A percentile compares a stretch with the other conserved stretches of the same genome.
These are phyloP conservation scores for Azorinus chamasolen DNA, from an alignment of 2,888 invertebrate species.

Conservation along the genomic window DNA sequence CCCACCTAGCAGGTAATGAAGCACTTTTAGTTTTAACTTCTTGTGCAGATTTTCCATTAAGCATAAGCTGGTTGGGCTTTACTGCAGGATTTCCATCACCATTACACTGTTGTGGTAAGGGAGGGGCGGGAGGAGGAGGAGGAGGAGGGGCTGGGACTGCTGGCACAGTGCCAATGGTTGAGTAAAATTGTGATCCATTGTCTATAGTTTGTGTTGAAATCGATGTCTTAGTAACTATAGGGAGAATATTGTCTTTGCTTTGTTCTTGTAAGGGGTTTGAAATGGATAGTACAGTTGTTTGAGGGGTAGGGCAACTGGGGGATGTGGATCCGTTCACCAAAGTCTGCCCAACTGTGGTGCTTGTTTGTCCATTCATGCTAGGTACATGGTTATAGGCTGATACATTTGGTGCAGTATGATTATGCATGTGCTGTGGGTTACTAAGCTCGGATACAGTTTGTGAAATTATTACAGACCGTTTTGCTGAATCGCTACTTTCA, in stretches of 20 bases:
- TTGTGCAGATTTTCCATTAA: slow-evolving; percentile 3
- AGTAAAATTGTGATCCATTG: not conserved
- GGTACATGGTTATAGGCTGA: not conserved
- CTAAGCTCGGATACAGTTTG: too few species aligned
- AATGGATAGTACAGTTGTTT: slow-evolving; percentile 50
- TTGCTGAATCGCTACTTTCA: too few species aligned
- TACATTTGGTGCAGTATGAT: not conserved
- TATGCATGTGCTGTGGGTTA: not conserved
- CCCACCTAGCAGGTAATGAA: slow-evolving; percentile 55
- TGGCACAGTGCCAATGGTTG: not conserved
- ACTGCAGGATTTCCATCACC: slow-evolving; percentile 20
- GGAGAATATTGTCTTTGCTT: too few species aligned
- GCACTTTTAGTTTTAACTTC: slow-evolving; percentile 44
- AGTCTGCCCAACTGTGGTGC: not conserved
- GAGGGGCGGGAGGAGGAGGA: slow-evolving; percentile 53
- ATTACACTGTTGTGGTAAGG: slow-evolving; percentile 16
- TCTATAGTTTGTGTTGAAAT: not conserved
- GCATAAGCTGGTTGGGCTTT: not conserved
- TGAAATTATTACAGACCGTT: too few species aligned
- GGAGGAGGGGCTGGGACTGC: slow-evolving; percentile 32
- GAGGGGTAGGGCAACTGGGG: slow-evolving; percentile 12
- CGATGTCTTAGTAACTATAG: too few species aligned
- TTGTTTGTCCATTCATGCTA: not conserved
- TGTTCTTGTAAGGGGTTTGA: slow-evolving; percentile 15
- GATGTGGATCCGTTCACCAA: slow-evolving; percentile 22